These are phyloP conservation scores for Bursaphelenchus okinawaensis DNA, from an alignment of 2,888 invertebrate species.

Conservation along the genomic window DNA sequence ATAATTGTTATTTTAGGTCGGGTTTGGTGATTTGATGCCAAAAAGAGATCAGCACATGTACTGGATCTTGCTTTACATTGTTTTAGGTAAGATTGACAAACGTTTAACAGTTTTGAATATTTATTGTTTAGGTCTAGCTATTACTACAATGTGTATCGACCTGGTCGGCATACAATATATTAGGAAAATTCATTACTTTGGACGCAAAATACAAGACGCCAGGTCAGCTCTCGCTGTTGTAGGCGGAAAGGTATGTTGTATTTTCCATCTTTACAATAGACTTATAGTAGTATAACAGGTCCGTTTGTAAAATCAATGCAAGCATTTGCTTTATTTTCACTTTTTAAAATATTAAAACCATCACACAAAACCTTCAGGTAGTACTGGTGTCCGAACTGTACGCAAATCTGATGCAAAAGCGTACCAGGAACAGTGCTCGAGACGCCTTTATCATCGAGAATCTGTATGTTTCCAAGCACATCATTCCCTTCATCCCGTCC, in stretches of 20 bases:
- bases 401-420: slow-evolving; percentile 57
- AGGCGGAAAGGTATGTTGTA: slow-evolving; percentile 51
- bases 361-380: slow-evolving; percentile 37
- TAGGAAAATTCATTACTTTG: slow-evolving; percentile 58
- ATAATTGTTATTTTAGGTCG: slow-evolving; percentile 42
- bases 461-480: slow-evolving; percentile 56
- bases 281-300: too few species aligned
- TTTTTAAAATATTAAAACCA: too few species aligned
- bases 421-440: slow-evolving; percentile 42
- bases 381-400: slow-evolving; percentile 58
- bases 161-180: slow-evolving; percentile 58
- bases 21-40: slow-evolving; percentile 58
- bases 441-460: slow-evolving; percentile 58
- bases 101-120: background rate
- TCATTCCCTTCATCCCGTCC: slow-evolving; percentile 57
- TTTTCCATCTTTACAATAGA: too few species aligned
- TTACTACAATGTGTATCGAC: slow-evolving; percentile 58
- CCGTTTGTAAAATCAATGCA: too few species aligned
- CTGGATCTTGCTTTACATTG: slow-evolving; percentile 56
- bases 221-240: slow-evolving; percentile 56
- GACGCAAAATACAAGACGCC: slow-evolving; percentile 56
- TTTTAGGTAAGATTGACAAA: slow-evolving; percentile 37
- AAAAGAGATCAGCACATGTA: slow-evolving; percentile 55
- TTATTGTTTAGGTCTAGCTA: slow-evolving; percentile 49
- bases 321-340: background rate